Evolutionary conservation across 2,888 invertebrate genomes (phyloP), one percentile per base, ranked within the genome.

Genomic region (Ecdyonurus torrentis): DNA sequence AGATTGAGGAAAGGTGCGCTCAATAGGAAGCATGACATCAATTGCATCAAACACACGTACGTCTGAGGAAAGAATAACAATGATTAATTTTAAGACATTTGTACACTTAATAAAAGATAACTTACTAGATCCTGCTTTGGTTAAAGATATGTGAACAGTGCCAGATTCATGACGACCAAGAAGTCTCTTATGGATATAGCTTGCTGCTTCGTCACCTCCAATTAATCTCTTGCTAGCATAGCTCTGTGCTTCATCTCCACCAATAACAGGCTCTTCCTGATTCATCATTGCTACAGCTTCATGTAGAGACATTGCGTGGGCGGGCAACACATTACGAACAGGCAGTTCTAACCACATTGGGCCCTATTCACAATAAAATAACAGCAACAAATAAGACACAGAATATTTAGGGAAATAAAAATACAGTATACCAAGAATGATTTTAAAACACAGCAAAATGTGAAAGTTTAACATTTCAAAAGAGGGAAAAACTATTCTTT

Each of bases 261-360:
- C 37, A 37, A 37, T 37, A 37, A 37, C 7, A 37, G 37, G 37
- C 15, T 15, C 15, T 37, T 5, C 5, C 7, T 37, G 7, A 15
- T 15, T 37, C 7, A 37, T 10, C 37, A 37, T 5, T 15, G 5
- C 7, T 10, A 5, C 15, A 10, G 37, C 37, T 15, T 37, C 37
- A 5, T 10, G 5, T 15, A 37, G 37, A 10, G 37, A 10, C 7
- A 37, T 5, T 10, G 37, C 37, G 5, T 15, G 37, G 7, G 15
- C 15, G 37, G 37, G 37, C 15, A 15, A 10, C 15, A 5, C 37
- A 5, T 37, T 5, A 37, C 37, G 37, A 1, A 68, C 70, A 0
- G 86, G 79, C 64, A 88, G 67, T 25, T 89, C 70, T 0, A 86
- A 86, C 68, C 80, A 80, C 50, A 86, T 77, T 0, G 83, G 81